Conservation (phyloP, 2,888 invertebrate species). For the Nematopogon swammerdamellus region DNA sequence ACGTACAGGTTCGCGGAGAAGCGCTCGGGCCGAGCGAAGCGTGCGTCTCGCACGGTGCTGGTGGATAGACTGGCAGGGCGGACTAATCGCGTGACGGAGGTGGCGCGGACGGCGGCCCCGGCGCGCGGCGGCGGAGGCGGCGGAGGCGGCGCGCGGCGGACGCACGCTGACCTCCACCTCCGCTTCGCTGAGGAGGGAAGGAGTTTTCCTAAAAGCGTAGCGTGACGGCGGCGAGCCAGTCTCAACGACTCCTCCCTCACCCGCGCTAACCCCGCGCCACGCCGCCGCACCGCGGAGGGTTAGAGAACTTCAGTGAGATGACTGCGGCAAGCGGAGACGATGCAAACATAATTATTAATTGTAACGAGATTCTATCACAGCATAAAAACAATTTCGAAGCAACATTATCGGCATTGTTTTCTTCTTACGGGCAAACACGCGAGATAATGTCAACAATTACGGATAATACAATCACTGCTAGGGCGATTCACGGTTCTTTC, state of each 20-base stretch:
- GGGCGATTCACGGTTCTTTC: too few relatives aligned
- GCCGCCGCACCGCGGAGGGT: slow-evolving; percentile 16
- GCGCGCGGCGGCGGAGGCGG: slow-evolving; percentile 10
- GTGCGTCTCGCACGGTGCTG: not conserved
- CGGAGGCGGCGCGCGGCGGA: slow-evolving; percentile 28
- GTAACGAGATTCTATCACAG: too few relatives aligned
- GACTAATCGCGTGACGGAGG: not conserved
- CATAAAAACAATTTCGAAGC: too few relatives aligned
- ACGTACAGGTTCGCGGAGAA: too few relatives aligned
- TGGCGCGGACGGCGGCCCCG: not conserved
- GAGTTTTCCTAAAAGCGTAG: not conserved
- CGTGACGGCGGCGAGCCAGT: not conserved
- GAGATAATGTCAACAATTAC: too few relatives aligned
- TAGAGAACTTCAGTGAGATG: not conserved
- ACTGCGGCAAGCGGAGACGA: not conserved
- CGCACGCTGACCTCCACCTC: not conserved
- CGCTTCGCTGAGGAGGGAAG: not conserved
- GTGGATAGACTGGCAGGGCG: not conserved
- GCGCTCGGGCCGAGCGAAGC: not conserved
- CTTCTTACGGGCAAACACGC: too few relatives aligned
- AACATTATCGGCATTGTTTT: too few relatives aligned
- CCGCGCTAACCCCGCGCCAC: slow-evolving; percentile 5
- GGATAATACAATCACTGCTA: too few relatives aligned
- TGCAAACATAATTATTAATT: not conserved
- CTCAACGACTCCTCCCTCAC: not conserved